These are phyloP conservation scores for Drosophila virilis DNA, from an alignment of 1,140 invertebrate genomes.

Conservation along the genomic window DNA sequence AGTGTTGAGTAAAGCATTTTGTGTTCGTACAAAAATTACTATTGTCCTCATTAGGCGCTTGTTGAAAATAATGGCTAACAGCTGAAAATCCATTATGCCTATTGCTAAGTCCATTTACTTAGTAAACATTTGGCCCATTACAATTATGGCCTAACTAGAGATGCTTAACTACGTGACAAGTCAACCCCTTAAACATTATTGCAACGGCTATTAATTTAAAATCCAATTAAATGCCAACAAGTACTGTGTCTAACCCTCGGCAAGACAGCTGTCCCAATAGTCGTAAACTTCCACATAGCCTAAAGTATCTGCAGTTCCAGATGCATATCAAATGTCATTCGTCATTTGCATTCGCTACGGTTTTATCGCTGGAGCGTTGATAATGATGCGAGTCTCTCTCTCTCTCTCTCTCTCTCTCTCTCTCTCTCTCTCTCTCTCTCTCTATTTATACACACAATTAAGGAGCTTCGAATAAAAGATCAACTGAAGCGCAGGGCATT, in stretches of 20 bases:
- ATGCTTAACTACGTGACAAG: slow-evolving; percentile 14
- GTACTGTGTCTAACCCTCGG: not conserved
- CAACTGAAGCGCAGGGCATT: slow-evolving; percentile 25
- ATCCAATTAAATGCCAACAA: slow-evolving; percentile 2
- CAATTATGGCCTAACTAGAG: slow-evolving; percentile 8
- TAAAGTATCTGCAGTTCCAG: slow-evolving; percentile 22
- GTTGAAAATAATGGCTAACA: not conserved
- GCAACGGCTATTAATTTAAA: slow-evolving; percentile 13
- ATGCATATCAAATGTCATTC: slow-evolving; percentile 70
- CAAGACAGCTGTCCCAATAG: slow-evolving; percentile 31
- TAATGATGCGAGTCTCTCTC: slow-evolving; percentile 54
- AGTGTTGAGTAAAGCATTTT: too few relatives aligned
- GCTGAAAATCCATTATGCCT: not conserved
- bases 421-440: slow-evolving; percentile 2
- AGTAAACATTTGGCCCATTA: slow-evolving; percentile 11
- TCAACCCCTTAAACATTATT: slow-evolving; percentile 9
- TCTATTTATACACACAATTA: too few relatives aligned
- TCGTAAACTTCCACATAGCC: slow-evolving; percentile 42
- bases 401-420: slow-evolving; percentile 6
- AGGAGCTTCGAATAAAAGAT: slow-evolving; percentile 26
- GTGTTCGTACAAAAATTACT: not conserved
- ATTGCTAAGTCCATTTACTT: not conserved
- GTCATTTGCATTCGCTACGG: slow-evolving; percentile 64
- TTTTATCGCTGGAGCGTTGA: slow-evolving; percentile 64
- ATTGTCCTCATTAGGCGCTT: not conserved